Percentiles rank a stretch among this genome's conserved stretches.
Evolutionary conservation across 2,888 invertebrate species (phyloP).

Genomic region (Diplolepis rosae): DNA sequence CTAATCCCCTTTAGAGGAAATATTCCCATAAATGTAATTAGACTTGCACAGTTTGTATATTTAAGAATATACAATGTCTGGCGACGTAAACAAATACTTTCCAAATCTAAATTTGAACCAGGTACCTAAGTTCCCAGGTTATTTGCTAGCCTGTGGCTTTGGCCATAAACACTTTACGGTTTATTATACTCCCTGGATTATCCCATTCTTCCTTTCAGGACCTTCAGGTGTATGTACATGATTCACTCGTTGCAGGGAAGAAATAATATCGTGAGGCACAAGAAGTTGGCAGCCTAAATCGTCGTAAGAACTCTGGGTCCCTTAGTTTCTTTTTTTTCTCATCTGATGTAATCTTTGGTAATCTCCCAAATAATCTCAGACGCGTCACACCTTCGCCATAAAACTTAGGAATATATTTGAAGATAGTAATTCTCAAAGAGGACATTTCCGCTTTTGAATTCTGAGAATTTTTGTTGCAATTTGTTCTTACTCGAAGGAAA

Average conservation of each 20-base stretch:
- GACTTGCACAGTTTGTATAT: neutral
- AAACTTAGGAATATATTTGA: neutral
- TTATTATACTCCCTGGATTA: slow-evolving; percentile 44
- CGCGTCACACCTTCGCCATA: neutral
- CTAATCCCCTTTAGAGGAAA: neutral
- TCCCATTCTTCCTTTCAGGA: slow-evolving; percentile 35
- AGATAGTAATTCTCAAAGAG: neutral
- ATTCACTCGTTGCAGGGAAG: neutral
- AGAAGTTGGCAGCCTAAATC: slow-evolving; percentile 22
- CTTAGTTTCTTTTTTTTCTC: slow-evolving; percentile 30
- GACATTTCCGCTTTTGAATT: neutral
- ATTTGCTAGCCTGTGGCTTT: slow-evolving; percentile 46
- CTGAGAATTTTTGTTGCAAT: neutral
- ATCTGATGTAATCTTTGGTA: slow-evolving; percentile 30
- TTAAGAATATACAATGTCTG: neutral
- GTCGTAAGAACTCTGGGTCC: slow-evolving; percentile 19
- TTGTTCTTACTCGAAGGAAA: neutral
- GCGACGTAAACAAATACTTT: neutral
- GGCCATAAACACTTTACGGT: slow-evolving; percentile 43
- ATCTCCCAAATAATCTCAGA: slow-evolving; percentile 35
- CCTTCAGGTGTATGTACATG: neutral
- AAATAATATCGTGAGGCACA: slow-evolving; percentile 4
- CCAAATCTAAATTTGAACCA: slow-evolving; percentile 5
- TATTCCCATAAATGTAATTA: neutral
- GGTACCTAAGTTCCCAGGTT: slow-evolving; percentile 4